Conservation (phyloP, 2,888 invertebrate genomes). For the Tinea trinotella region DNA sequence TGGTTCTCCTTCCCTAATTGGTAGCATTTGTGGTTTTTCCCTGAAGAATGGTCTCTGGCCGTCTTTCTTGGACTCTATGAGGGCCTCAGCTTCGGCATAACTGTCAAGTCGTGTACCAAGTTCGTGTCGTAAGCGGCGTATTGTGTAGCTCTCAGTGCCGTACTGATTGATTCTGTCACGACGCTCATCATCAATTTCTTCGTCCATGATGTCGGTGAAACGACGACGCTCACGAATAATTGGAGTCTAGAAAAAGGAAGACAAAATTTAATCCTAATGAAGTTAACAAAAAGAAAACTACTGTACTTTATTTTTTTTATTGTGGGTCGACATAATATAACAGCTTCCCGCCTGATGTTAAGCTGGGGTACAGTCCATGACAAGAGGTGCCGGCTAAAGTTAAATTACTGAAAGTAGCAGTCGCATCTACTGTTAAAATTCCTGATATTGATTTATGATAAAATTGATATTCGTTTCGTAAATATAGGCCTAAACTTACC, state of each 20-base stretch:
- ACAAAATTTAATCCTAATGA: background rate
- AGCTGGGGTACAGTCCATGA: no score
- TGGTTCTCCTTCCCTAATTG: conserved; percentile 84
- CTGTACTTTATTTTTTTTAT: background rate
- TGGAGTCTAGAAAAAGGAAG: conserved; percentile 74
- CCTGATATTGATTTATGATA: no score
- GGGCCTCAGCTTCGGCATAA: conserved; percentile 89
- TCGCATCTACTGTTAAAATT: background rate
- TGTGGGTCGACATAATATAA: no score
- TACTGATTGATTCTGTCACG: conserved; percentile 86
- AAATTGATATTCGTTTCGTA: no score
- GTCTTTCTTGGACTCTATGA: conserved; percentile 83
- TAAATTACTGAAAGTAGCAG: no score
- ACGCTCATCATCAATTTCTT: conserved; percentile 93
- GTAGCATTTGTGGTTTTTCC: conserved; percentile 89
- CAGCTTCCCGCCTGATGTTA: no score
- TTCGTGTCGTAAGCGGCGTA: conserved; percentile 85
- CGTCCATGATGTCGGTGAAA: conserved; percentile 96
- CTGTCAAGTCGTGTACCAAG: conserved; percentile 88
- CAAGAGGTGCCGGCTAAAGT: no score
- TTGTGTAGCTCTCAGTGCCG: conserved; percentile 78
- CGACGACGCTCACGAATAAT: conserved; percentile 91
- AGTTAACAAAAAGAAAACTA: background rate
- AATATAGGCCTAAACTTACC: conserved; percentile 57
- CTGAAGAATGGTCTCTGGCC: conserved; percentile 91